A percentile compares a stretch with the other conserved stretches of the same genome.
These are phyloP conservation scores for Silurus meridionalis DNA, from an alignment of 2,113 vertebrate species.

Conservation along the genomic window DNA sequence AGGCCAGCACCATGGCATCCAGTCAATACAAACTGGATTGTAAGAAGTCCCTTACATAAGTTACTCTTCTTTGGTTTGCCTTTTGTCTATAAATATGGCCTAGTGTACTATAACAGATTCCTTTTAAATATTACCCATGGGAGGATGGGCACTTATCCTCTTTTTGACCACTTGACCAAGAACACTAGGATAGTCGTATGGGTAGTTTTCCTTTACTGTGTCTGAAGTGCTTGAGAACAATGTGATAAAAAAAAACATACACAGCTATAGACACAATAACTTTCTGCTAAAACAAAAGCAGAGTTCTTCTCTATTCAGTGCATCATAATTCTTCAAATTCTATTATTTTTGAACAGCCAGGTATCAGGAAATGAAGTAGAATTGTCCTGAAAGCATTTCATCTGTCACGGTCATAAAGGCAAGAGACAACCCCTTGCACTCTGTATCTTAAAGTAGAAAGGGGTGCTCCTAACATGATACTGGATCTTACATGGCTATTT, in stretches of 20 bases:
- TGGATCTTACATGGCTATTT: constrained; percentile 85
- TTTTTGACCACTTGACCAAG: constrained; percentile 20
- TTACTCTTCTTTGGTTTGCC: constrained; percentile 37
- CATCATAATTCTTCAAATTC: constrained; percentile 9
- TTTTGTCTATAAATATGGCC: constrained; percentile 55
- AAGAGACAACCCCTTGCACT: constrained; percentile 48
- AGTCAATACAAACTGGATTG: constrained; percentile 59
- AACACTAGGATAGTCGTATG: constrained; percentile 27
- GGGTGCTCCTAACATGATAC: constrained; percentile 76
- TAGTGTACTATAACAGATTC: constrained; percentile 47
- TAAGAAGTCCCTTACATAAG: constrained; percentile 53
- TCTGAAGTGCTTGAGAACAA: constrained; percentile 17
- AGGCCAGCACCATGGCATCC: constrained; percentile 51
- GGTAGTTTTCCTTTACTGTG: neutral
- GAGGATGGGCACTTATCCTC: constrained; percentile 34
- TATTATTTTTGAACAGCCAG: constrained; percentile 38
- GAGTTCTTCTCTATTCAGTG: constrained; percentile 4
- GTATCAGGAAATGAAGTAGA: constrained; percentile 34
- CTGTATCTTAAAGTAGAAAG: constrained; percentile 35
- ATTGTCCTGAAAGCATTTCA: constrained; percentile 50
- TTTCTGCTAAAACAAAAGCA: constrained; percentile 33
- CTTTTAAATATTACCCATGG: constrained; percentile 33
- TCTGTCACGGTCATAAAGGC: constrained; percentile 46
- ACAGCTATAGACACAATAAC: constrained; percentile 15
- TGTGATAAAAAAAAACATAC: neutral